Evolutionary conservation across 2,888 invertebrate genomes (phyloP).

Genomic region (Villa cingulata): DNA sequence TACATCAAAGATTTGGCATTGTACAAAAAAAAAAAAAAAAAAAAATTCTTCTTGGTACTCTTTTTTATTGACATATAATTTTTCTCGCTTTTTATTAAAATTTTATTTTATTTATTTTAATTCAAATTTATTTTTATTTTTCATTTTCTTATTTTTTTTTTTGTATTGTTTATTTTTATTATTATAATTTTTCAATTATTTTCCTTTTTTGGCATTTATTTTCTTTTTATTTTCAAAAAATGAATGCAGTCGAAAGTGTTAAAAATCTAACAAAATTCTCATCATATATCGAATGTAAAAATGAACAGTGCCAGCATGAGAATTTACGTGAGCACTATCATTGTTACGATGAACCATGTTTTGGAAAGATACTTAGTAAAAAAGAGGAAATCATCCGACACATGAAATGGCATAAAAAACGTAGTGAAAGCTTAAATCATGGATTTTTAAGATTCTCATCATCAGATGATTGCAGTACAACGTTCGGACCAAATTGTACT

Average conservation of each 20-base stretch:
- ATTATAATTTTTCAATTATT: too few relatives aligned
- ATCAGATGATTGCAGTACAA: constrained; percentile 82
- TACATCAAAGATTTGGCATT: too few relatives aligned
- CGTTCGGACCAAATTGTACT: constrained; percentile 64
- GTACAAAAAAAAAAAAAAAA: too few relatives aligned
- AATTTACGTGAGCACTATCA: constrained; percentile 79
- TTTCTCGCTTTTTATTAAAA: too few relatives aligned
- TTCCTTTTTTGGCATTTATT: not conserved
- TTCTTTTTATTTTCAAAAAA: not conserved
- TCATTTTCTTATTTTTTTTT: too few relatives aligned
- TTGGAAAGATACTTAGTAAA: constrained; percentile 80
- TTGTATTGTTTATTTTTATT: too few relatives aligned
- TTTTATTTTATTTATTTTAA: too few relatives aligned
- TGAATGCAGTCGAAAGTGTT: too few relatives aligned
- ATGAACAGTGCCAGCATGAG: constrained; percentile 30
- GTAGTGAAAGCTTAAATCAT: constrained; percentile 90
- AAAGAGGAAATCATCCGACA: constrained; percentile 98
- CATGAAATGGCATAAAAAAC: constrained; percentile 98
- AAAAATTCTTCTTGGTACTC: too few relatives aligned
- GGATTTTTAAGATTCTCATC: constrained; percentile 78
- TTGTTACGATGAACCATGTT: constrained; percentile 53
- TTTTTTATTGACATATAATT: too few relatives aligned
- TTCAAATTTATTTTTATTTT: too few relatives aligned
- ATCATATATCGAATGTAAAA: constrained; percentile 35
- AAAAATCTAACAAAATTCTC: constrained; percentile 31